phyloP scores from a whole-genome alignment of 2,888 invertebrate species.

The Dolomedes plantarius region DNA sequence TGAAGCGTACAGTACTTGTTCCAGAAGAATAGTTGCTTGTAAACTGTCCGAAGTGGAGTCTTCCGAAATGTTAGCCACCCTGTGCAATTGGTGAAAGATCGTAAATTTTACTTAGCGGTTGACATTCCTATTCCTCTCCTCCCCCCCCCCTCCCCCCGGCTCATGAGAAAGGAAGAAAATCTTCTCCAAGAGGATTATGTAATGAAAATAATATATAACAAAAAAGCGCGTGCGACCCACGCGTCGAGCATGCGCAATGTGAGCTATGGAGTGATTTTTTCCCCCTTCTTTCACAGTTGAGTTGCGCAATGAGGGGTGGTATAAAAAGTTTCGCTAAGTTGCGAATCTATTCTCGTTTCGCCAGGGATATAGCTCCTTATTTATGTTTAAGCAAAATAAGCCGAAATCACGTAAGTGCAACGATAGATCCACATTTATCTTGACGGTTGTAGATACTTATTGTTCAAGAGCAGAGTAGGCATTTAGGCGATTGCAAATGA shows the following conservation, averaged over 20 bases:
- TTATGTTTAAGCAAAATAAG: no score
- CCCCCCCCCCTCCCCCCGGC: not conserved
- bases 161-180: conserved; percentile 39
- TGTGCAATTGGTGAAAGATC: conserved; percentile 64
- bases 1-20: not conserved
- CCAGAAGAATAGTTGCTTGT: conserved; percentile 39
- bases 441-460: no score
- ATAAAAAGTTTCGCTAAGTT: not conserved
- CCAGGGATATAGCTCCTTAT: no score
- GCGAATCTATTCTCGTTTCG: no score
- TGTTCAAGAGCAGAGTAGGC: no score
- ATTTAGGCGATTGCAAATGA: no score
- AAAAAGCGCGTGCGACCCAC: conserved; percentile 64
- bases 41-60: conserved; percentile 20
- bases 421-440: no score
- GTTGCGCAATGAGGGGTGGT: not conserved
- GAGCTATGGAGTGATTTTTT: conserved; percentile 14
- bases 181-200: conserved; percentile 39
- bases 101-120: conserved; percentile 70
- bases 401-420: no score
- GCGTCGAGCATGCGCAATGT: conserved; percentile 59
- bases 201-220: conserved; percentile 10
- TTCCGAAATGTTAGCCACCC: conserved; percentile 47
- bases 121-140: conserved; percentile 43
- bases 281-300: not conserved